Percentiles rank a stretch among this genome's conserved stretches.
These are phyloP conservation scores for Phlogophora meticulosa DNA, from an alignment of 2,888 invertebrate genomes.

Conservation along the genomic window DNA sequence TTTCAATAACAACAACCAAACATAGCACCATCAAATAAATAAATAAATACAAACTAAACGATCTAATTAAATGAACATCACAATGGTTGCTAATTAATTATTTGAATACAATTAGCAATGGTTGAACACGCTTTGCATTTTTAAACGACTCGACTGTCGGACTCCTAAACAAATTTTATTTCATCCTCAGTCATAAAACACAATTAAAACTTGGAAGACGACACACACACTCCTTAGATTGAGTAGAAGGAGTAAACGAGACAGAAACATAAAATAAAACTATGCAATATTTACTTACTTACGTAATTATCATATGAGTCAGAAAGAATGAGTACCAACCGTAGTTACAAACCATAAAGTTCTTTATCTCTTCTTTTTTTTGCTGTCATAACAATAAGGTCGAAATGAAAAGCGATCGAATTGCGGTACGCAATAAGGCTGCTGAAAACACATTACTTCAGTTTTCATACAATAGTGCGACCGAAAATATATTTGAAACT, in stretches of 20 bases:
- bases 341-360: too few species aligned
- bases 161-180: slow-evolving; percentile 49
- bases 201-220: slow-evolving; percentile 29
- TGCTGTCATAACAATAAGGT: background rate
- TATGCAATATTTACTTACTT: too few species aligned
- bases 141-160: slow-evolving; percentile 26
- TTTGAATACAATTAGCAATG: slow-evolving; percentile 53
- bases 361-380: background rate
- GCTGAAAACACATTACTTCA: background rate
- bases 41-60: slow-evolving; percentile 34
- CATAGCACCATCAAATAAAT: slow-evolving; percentile 6
- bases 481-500: slow-evolving; percentile 16
- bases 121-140: slow-evolving; percentile 41
- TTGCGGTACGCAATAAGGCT: background rate
- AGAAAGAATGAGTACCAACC: too few species aligned
- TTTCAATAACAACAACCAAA: background rate
- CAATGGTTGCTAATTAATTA: slow-evolving; percentile 56
- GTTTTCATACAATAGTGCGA: slow-evolving; percentile 20
- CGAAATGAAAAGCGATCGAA: background rate
- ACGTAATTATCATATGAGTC: too few species aligned
- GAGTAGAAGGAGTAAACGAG: too few species aligned
- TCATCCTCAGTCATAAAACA: slow-evolving; percentile 33
- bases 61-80: slow-evolving; percentile 43
- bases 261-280: too few species aligned
- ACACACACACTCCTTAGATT: background rate